Conservation (phyloP, 2,888 invertebrate genomes). For the Caprella mutica region DNA sequence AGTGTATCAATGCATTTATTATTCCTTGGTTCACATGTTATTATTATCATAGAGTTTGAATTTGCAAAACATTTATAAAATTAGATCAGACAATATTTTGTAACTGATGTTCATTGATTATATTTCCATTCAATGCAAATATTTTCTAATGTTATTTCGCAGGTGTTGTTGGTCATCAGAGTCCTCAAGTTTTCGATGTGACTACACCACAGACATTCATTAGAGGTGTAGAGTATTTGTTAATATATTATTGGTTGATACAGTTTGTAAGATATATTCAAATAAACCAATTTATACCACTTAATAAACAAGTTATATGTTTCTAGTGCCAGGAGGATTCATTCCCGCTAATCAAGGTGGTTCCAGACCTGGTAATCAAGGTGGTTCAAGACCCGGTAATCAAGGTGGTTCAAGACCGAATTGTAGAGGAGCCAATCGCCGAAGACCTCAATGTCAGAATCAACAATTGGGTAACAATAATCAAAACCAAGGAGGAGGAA, state of each 20-base stretch:
- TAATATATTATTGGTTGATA: no score
- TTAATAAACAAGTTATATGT: background rate
- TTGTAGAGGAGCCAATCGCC: constrained; percentile 7
- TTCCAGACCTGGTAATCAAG: background rate
- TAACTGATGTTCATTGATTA: no score
- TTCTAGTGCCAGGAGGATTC: background rate
- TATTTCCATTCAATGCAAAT: no score
- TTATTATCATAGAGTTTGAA: no score
- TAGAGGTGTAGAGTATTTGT: no score
- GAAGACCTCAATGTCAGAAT: constrained; percentile 2
- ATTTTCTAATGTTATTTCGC: no score
- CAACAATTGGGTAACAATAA: background rate
- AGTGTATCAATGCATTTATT: no score
- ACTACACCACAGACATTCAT: constrained; percentile 8
- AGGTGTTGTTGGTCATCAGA: background rate
- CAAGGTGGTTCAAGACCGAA: background rate
- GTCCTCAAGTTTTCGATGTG: background rate
- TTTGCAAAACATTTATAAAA: no score
- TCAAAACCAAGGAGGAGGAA: background rate
- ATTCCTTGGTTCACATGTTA: no score
- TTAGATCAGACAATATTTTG: no score
- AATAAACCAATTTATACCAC: no score
- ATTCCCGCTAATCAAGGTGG: background rate
- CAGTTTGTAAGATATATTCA: no score
- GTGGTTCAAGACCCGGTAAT: background rate